Evolutionary conservation across 2,888 invertebrate species (phyloP).

Genomic region (Doris montereyensis): DNA sequence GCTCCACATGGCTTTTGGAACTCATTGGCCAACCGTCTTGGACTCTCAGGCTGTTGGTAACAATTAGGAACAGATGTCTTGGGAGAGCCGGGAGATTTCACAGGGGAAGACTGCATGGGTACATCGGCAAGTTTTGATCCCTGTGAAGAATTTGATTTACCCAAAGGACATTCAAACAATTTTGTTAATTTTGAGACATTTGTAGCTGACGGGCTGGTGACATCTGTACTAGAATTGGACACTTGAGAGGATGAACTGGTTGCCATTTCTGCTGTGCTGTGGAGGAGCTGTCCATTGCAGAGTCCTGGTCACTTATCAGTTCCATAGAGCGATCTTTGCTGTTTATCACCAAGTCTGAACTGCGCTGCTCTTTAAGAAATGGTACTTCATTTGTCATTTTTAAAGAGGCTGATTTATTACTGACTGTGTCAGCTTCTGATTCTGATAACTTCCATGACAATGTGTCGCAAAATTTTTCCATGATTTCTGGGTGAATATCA

Average conservation of each 20-base stretch:
- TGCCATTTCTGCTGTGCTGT: slow-evolving; percentile 34
- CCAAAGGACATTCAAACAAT: neutral
- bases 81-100: neutral
- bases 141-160: neutral
- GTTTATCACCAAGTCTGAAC: neutral
- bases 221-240: slow-evolving; percentile 25
- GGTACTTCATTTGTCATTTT: neutral
- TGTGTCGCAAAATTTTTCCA: slow-evolving; percentile 60
- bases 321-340: slow-evolving; percentile 29
- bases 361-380: neutral
- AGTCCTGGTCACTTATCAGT: slow-evolving; percentile 29
- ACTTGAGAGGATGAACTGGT: slow-evolving; percentile 33
- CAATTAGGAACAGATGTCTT: slow-evolving; percentile 33
- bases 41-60: slow-evolving; percentile 36
- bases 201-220: neutral
- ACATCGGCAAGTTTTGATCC: neutral
- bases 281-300: slow-evolving; percentile 31
- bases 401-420: neutral
- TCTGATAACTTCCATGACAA: slow-evolving; percentile 39
- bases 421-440: slow-evolving; percentile 3
- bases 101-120: neutral
- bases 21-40: slow-evolving; percentile 30
- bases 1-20: slow-evolving; percentile 25
- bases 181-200: neutral
- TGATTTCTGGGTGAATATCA: slow-evolving; percentile 62